These are phyloP conservation scores for Dyspetes luteomarginatus DNA, from an alignment of 2,888 invertebrate species.

Conservation along the genomic window DNA sequence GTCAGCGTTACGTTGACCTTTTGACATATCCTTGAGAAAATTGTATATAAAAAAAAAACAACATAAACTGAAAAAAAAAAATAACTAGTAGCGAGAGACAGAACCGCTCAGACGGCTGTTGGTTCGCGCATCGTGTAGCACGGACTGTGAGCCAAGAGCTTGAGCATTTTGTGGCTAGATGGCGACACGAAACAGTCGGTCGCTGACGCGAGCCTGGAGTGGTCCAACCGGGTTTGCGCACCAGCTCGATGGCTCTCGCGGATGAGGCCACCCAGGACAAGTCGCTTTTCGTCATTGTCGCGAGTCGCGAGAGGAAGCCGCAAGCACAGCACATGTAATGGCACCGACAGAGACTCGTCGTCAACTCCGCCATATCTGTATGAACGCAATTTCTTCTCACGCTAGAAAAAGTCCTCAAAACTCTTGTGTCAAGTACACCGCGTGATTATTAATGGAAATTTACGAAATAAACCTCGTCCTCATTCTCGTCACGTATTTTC, in stretches of 20 bases:
- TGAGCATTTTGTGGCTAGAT: constrained; percentile 75
- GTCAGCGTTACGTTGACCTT: too few species aligned
- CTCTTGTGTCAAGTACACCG: neutral
- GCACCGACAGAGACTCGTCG: constrained; percentile 37
- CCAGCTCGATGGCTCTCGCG: too few species aligned
- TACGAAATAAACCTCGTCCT: constrained; percentile 7
- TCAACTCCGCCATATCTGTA: constrained; percentile 14
- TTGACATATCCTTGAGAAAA: too few species aligned
- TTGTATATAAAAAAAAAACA: too few species aligned
- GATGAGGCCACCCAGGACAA: constrained; percentile 67
- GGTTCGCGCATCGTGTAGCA: constrained; percentile 75
- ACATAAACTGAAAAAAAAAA: neutral
- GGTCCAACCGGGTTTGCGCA: constrained; percentile 63
- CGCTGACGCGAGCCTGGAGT: constrained; percentile 49
- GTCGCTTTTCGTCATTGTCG: too few species aligned
- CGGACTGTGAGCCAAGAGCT: constrained; percentile 73
- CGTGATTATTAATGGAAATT: constrained; percentile 17
- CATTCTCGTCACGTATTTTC: constrained; percentile 31
- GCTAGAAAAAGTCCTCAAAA: constrained; percentile 3
- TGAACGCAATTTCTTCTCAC: constrained; percentile 41
- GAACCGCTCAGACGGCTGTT: constrained; percentile 37
- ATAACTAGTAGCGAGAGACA: constrained; percentile 6
- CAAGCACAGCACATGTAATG: too few species aligned
- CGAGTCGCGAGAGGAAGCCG: constrained; percentile 62
- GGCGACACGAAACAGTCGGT: constrained; percentile 79